Evolutionary conservation across 1,140 invertebrate species (phyloP).

Genomic region (Chironomus tepperi): DNA sequence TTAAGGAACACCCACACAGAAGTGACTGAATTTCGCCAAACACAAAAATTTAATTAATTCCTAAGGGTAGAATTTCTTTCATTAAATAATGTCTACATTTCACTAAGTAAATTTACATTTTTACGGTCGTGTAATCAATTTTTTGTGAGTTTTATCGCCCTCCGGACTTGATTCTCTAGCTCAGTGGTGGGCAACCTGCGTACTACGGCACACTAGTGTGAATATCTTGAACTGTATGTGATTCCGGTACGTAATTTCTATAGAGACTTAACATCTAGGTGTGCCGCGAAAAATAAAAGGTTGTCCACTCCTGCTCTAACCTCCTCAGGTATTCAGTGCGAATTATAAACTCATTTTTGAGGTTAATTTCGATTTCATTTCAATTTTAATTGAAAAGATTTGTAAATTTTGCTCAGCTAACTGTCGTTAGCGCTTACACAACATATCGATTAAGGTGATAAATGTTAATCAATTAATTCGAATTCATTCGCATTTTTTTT

Average conservation of each 20-base stretch:
- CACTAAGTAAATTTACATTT: not conserved
- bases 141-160: too few species aligned
- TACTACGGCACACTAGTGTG: too few species aligned
- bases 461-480: conserved; percentile 20
- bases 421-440: conserved; percentile 11
- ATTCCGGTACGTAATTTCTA: too few species aligned
- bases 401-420: not conserved
- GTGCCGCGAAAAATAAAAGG: too few species aligned
- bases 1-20: too few species aligned
- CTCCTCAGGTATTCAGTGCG: too few species aligned
- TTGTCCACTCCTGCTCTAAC: too few species aligned
- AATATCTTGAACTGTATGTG: too few species aligned
- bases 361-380: not conserved
- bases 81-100: not conserved
- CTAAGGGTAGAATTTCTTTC: not conserved
- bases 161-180: too few species aligned
- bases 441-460: conserved; percentile 23
- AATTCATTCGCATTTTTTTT: not conserved
- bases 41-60: conserved; percentile 3
- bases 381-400: conserved; percentile 9
- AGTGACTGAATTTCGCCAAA: too few species aligned
- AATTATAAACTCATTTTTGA: not conserved
- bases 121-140: not conserved
- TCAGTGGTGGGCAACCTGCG: too few species aligned
- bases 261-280: too few species aligned